A percentile compares a stretch with the other conserved stretches of the same genome.
Evolutionary conservation across 2,888 invertebrate genomes (phyloP).

Genomic region (Eulithis prunata): DNA sequence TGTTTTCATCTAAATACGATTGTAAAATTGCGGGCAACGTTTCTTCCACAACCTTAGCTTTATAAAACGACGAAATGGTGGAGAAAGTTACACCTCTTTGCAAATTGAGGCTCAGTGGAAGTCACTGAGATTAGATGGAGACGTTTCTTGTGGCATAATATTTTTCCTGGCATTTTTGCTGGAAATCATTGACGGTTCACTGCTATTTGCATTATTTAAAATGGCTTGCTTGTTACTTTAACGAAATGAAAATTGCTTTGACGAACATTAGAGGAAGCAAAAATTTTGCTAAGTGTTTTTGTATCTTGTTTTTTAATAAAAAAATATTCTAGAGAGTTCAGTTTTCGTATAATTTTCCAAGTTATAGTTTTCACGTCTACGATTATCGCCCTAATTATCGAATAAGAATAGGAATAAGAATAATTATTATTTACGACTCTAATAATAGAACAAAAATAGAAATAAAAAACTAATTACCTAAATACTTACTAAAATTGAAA

Average conservation of each 20-base stretch:
- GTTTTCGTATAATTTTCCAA: too few relatives aligned
- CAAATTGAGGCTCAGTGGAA: slow-evolving; percentile 56
- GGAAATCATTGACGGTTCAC: slow-evolving; percentile 29
- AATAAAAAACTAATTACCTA: too few relatives aligned
- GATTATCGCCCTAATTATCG: too few relatives aligned
- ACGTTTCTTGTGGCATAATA: slow-evolving; percentile 42
- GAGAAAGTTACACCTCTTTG: slow-evolving; percentile 56
- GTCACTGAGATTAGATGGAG: slow-evolving; percentile 55
- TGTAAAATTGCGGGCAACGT: background rate
- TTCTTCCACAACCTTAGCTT: slow-evolving; percentile 3
- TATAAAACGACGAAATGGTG: slow-evolving; percentile 55
- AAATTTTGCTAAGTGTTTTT: slow-evolving; percentile 1
- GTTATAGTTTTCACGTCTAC: too few relatives aligned
- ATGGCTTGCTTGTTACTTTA: slow-evolving; percentile 18
- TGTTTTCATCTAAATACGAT: background rate
- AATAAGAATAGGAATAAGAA: too few relatives aligned
- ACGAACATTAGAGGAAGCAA: background rate
- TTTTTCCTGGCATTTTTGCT: slow-evolving; percentile 30
- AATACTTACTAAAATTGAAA: too few relatives aligned
- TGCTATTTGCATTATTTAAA: slow-evolving; percentile 29
- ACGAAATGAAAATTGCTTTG: slow-evolving; percentile 7
- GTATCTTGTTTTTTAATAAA: slow-evolving; percentile 1
- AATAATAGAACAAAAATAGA: too few relatives aligned
- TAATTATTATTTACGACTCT: too few relatives aligned
- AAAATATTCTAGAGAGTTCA: too few relatives aligned